Evolutionary conservation across 2,888 invertebrate genomes (phyloP), one percentile per base, ranked within the genome.

Genomic region (Tricholauxania praeusta): DNA sequence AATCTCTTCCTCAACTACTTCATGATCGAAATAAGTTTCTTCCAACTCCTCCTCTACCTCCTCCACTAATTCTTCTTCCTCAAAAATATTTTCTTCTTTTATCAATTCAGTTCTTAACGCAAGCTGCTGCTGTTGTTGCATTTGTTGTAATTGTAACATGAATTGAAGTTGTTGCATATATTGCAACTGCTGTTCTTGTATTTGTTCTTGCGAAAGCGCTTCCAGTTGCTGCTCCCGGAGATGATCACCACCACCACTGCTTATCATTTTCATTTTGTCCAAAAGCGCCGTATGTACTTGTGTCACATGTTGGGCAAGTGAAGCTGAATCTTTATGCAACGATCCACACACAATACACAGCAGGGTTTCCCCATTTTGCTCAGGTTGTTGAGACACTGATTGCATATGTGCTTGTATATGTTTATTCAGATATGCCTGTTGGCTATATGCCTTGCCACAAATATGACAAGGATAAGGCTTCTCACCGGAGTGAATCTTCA

Each of bases 401-500:
- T 80, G 80, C 60, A 82, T 64, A 75, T 86, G 86, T 28, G 81
- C 82, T 72, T 85, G 84, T 14, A 86, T 80, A 64, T 86, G 86
- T 65, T 86, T 86, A 53, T 84, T 85, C 15, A 86, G 80, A 78
- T 86, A 86, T 12, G 86, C 82, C 72, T 85, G 86, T 77, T 86
- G 86, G 76, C 85, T 86, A 74, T 87, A 86, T 2, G 85, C 81
- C 74, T 86, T 86, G 51, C 84, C 84, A 73, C 86, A 86, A 52
- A 86, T 83, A 55, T 84, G 82, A 28, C 87, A 86, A 1, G 84
- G 83, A 59, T 79, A 85, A 0, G 86, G 84, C 73, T 86, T 86
- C 74, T 85, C 84, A 12, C 85, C 85, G 1, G 85, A 82, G 74
- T 87, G 87, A 51, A 87, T 86, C 80, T 87, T 87, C 85, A 87